A percentile compares a stretch with the other conserved stretches of the same genome.
Evolutionary conservation across 2,113 vertebrate genomes (phyloP).

Genomic region (Heterocephalus glaber): DNA sequence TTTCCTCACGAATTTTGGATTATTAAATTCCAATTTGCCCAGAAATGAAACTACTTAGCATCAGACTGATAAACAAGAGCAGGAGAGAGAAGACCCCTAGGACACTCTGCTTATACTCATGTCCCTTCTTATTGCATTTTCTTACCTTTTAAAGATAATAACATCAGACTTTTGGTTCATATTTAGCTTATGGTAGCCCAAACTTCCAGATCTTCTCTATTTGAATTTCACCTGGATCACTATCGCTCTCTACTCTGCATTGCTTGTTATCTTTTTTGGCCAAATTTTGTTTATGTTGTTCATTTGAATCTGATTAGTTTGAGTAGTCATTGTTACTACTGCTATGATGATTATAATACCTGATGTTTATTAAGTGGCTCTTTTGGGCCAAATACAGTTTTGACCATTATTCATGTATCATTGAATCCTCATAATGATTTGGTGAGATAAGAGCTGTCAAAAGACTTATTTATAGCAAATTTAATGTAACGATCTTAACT

Average conservation of each 20-base stretch:
- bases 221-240: background rate
- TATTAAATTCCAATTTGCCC: background rate
- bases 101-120: background rate
- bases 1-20: background rate
- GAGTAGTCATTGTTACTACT: background rate
- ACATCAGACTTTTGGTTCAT: background rate
- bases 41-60: slow-evolving; percentile 1
- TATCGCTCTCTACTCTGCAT: background rate
- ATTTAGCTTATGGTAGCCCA: background rate
- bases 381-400: background rate
- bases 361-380: background rate
- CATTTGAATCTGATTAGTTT: background rate
- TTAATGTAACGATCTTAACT: background rate
- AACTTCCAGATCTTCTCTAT: background rate
- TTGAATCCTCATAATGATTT: background rate
- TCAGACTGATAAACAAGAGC: background rate
- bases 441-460: background rate
- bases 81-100: background rate
- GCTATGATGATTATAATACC: background rate
- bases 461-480: background rate
- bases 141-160: background rate
- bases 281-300: background rate
- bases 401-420: background rate
- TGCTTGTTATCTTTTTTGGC: background rate
- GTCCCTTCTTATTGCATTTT: background rate